Base-by-base conservation (phyloP, 2,797 vertebrate species). In the Manis crassicaudata region DNA sequence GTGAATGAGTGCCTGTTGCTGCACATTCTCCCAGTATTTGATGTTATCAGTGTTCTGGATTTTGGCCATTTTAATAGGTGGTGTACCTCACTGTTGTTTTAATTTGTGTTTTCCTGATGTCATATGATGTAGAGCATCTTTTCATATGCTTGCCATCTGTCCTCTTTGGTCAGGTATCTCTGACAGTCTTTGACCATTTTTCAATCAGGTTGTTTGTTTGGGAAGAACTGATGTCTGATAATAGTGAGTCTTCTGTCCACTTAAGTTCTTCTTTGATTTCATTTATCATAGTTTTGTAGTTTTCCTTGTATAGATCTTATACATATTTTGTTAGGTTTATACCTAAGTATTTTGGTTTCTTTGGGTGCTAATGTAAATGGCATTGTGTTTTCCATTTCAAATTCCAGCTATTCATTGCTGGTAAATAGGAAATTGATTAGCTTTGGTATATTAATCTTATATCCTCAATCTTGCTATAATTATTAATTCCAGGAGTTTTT, bases 271-370 rank as follows among this genome's bases (percentile, higher is more conserved):
- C 23, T 88, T 73, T 82, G 37, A 73, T 73, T 82, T 82, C 21
- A 46, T 73, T 81, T 7, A 56, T 88, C 46, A 82, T 7, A 63
- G 35, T 32, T 84, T 65, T 84, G 46, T 62, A 62, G 84, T 80
- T 90, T 79, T 86, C 32, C 17, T 90, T 35, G 43, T 79, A 60
- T 37, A 75, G 18, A 37, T 65, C 58, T 88, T 89, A 7, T 46
- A 50, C 86, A 52, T 84, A 50, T 80, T 86, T 63, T 90, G 23
- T 94, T 86, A 91, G 88, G 43, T 72, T 86, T 95, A 63, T 65
- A 65, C 56, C 43, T 50, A 32, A 80, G 35, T 54, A 72, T 95
- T 86, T 91, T 58, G 1, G 17, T 16, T 16, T 88, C 88, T 67
- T 5, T 5, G 35, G 37, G 37, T 76, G 80, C 82, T 86, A 85